Conservation (phyloP, 2,797 vertebrate species). For the Jordanella pulchra region DNA sequence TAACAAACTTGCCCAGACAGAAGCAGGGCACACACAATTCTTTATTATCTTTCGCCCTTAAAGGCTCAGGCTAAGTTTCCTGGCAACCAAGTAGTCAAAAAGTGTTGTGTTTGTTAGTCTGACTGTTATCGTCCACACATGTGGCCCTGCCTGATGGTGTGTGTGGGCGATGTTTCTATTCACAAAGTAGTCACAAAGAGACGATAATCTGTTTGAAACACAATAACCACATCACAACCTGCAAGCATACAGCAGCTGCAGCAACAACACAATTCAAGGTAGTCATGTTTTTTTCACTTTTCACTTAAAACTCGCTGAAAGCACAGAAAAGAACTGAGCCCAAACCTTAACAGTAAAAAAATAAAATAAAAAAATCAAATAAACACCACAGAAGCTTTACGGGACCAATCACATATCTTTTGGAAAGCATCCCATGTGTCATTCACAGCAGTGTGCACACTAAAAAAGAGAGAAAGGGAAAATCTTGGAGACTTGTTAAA, state of each 20-base stretch:
- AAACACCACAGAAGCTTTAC: constrained; percentile 42
- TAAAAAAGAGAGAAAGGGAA: constrained; percentile 7
- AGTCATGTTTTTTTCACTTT: constrained; percentile 31
- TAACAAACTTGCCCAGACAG: constrained; percentile 61
- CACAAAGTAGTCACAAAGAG: constrained; percentile 65
- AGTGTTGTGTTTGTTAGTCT: constrained; percentile 68
- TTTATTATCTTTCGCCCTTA: constrained; percentile 72
- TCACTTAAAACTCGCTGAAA: constrained; percentile 26
- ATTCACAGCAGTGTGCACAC: constrained; percentile 1
- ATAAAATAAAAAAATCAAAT: constrained; percentile 19
- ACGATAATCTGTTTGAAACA: constrained; percentile 59
- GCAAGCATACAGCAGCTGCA: constrained; percentile 19
- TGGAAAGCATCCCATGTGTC: constrained; percentile 21
- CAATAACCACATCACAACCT: constrained; percentile 40
- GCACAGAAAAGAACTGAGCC: constrained; percentile 19
- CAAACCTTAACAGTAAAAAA: background rate
- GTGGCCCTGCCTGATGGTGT: constrained; percentile 27
- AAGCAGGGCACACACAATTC: constrained; percentile 45
- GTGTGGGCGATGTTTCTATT: constrained; percentile 55
- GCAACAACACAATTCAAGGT: constrained; percentile 39
- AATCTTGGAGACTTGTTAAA: constrained; percentile 33
- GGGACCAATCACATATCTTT: constrained; percentile 41
- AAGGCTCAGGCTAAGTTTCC: constrained; percentile 76
- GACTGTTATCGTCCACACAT: constrained; percentile 40
- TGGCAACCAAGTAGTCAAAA: constrained; percentile 75